A percentile compares a stretch with the other conserved stretches of the same genome.
These are phyloP conservation scores for Marasmarcha lunaedactyla DNA, from an alignment of 2,888 invertebrate genomes.

Conservation along the genomic window DNA sequence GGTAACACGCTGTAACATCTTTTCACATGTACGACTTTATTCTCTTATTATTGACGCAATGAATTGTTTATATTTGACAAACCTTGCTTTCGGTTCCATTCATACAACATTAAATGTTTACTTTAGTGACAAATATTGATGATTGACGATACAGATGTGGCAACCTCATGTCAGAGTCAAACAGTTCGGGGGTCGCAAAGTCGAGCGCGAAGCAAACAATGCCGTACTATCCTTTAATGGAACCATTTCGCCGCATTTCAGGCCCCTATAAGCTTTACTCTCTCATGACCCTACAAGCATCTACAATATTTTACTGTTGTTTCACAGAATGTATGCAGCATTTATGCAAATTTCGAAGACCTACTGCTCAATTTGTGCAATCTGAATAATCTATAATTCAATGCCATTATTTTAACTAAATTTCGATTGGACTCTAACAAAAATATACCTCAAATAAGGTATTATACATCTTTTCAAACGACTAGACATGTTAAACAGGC, in stretches of 20 bases:
- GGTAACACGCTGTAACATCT: neutral
- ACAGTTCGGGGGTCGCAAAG: no score
- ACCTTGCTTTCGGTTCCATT: no score
- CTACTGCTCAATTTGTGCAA: neutral
- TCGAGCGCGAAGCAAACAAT: no score
- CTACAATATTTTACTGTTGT: neutral
- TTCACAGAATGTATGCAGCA: slow-evolving; percentile 3
- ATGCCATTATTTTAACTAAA: slow-evolving; percentile 3
- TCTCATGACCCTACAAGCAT: neutral
- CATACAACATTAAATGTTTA: slow-evolving; percentile 4
- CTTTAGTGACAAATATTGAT: slow-evolving; percentile 1
- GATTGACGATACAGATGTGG: slow-evolving; percentile 8
- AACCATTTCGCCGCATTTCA: no score
- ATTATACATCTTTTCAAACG: neutral
- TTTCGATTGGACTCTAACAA: slow-evolving; percentile 2
- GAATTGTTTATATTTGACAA: no score
- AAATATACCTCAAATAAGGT: slow-evolving; percentile 2
- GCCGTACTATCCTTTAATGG: no score
- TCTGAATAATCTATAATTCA: neutral
- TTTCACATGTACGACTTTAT: neutral
- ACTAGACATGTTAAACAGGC: slow-evolving; percentile 1
- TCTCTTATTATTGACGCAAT: neutral
- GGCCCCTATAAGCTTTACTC: slow-evolving; percentile 3
- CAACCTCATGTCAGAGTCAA: slow-evolving; percentile 3
- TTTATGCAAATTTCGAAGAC: slow-evolving; percentile 3